These are phyloP conservation scores for Zapornia atra DNA, from an alignment of 2,113 vertebrate species.

Conservation along the genomic window DNA sequence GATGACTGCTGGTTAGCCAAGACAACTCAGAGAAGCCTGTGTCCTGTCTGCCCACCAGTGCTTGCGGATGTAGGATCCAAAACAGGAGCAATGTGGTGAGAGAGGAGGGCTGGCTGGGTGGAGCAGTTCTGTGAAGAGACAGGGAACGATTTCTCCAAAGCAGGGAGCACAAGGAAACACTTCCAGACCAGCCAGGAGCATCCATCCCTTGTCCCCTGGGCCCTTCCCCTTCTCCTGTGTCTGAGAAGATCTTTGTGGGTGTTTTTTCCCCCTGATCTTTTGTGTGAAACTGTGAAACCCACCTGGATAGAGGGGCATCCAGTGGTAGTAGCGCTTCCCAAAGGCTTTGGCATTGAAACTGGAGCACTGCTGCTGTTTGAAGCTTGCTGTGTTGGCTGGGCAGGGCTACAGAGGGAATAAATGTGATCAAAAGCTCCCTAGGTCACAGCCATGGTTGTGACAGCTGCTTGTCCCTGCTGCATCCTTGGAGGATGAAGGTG, in stretches of 20 bases:
- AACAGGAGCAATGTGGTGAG: neutral
- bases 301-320: conserved; percentile 90
- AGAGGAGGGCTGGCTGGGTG: neutral
- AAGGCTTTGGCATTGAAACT: conserved; percentile 88
- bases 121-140: neutral
- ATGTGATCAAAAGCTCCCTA: neutral
- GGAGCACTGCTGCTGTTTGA: conserved; percentile 89
- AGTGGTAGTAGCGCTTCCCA: conserved; percentile 82
- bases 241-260: neutral
- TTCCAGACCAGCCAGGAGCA: neutral
- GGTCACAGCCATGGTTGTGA: neutral
- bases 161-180: neutral
- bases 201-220: neutral
- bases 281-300: conserved; percentile 13
- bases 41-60: conserved; percentile 1
- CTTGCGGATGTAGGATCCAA: neutral
- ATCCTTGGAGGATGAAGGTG: neutral
- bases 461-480: neutral
- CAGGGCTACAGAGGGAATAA: conserved; percentile 76
- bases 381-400: conserved; percentile 82
- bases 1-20: neutral
- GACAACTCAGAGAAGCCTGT: neutral
- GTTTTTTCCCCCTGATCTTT: neutral
- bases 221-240: neutral
- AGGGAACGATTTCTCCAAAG: neutral